phyloP scores from a whole-genome alignment of 2,113 vertebrate genomes.

The Leptobrachium ailaonicum region DNA sequence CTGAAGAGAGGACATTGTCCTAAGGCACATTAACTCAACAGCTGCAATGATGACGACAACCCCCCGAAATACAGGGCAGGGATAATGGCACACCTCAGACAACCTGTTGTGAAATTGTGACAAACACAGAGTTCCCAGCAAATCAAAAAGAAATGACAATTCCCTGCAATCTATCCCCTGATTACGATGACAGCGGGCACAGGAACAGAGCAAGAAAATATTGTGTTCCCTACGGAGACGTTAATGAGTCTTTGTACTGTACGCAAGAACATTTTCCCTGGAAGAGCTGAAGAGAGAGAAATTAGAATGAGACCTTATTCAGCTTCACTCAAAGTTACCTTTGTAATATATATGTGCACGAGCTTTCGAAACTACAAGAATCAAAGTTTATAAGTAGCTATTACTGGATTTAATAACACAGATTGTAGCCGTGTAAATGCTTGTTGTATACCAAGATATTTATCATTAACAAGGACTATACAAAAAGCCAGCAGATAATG shows the following conservation, averaged over 20 bases:
- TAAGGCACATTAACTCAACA: slow-evolving; percentile 66
- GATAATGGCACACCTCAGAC: neutral
- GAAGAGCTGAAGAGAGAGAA: slow-evolving; percentile 3
- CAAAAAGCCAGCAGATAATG: neutral
- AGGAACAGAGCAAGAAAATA: neutral
- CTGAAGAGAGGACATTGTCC: slow-evolving; percentile 84
- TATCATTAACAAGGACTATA: slow-evolving; percentile 18
- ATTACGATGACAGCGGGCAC: slow-evolving; percentile 33
- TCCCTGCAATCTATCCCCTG: slow-evolving; percentile 37
- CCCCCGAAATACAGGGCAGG: neutral
- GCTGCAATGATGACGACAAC: slow-evolving; percentile 4
- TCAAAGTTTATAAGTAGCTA: slow-evolving; percentile 1
- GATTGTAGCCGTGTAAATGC: slow-evolving; percentile 30
- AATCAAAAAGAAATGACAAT: neutral
- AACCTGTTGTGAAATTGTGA: slow-evolving; percentile 11
- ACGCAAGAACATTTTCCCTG: slow-evolving; percentile 9
- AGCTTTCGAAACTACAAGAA: slow-evolving; percentile 15
- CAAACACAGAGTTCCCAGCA: slow-evolving; percentile 11
- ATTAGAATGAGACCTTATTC: slow-evolving; percentile 2
- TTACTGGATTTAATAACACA: neutral
- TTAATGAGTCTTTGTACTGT: neutral
- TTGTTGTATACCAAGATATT: slow-evolving; percentile 32
- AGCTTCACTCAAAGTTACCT: neutral
- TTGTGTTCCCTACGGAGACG: neutral
- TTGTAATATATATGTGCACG: slow-evolving; percentile 23